Evolutionary conservation across 1,140 invertebrate species (phyloP), one percentile per base, ranked within the genome.

Genomic region (Penaeus vannamei): DNA sequence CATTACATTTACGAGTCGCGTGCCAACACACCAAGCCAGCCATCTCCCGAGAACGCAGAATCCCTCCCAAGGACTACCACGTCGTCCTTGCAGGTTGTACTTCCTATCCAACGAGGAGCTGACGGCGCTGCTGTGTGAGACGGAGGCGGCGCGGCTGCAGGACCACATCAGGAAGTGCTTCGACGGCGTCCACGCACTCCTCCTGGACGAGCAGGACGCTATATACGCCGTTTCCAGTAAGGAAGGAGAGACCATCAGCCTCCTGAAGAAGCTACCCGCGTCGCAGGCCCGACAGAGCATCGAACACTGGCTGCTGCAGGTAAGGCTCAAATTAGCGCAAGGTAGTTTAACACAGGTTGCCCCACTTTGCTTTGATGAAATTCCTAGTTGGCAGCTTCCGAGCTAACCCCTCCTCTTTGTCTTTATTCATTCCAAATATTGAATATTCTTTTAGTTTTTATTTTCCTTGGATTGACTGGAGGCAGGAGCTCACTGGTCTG

Each of bases 21-120:
- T 12, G 2, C 53, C 8, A 14, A 53, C 17, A 53, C 53, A 14
- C 10, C 53, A 53, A 53, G 17, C 53, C 53, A 42, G 36, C 8
- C 36, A 42, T 42, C 36, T 42, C 36, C 36, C 36, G 36, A 42
- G 36, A 85, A 76, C 61, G 19, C 32, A 80, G 32, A 32, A 23
- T 72, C 62, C 29, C 23, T 46, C 22, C 14, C 20, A 32, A 19
- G 23, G 22, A 20, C 23, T 0, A 84, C 32, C 46, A 14, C 36
- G 77, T 4, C 81, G 90, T 69, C n/a, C 93, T 91, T 94, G 92
- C 46, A 95, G 98, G 92, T 98, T 99, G 92, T 99, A 98, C 94
- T 99, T 99, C 92, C 94, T 99, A 62, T 98, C 98, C 14, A 98
- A 98, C 92, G 97, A 98, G 92, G 98, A 99, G 94, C 96, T 99